phyloP scores from a whole-genome alignment of 2,797 vertebrate species.

The Chloroceryle inda region DNA sequence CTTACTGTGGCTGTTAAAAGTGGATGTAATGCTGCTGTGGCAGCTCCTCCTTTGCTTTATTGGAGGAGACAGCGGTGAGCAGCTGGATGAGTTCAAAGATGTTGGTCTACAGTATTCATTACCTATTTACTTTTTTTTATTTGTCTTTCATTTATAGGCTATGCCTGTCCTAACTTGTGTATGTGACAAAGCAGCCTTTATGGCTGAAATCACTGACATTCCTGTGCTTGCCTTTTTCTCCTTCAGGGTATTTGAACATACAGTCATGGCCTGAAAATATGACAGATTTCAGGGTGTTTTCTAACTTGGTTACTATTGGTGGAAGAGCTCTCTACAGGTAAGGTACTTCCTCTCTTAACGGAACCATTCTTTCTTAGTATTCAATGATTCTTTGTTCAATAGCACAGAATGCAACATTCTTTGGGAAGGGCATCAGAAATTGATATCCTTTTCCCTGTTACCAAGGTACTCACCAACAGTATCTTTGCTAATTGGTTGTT shows the following conservation, averaged over 20 bases:
- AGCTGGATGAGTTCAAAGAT: not conserved
- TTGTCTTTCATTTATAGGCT: not conserved
- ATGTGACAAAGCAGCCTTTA: not conserved
- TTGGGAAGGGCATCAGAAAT: not conserved
- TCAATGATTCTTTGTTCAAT: not conserved
- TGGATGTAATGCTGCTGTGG: not conserved
- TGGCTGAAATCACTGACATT: not conserved
- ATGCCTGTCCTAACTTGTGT: not conserved
- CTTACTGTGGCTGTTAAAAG: not conserved
- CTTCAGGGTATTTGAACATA: conserved; percentile 93
- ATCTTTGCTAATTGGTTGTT: not conserved
- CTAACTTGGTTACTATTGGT: conserved; percentile 94
- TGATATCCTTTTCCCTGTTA: not conserved
- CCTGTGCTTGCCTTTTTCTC: not conserved
- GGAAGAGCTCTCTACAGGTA: conserved; percentile 95
- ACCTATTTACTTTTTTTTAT: not conserved
- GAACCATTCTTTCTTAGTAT: not conserved
- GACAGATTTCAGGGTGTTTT: conserved; percentile 96
- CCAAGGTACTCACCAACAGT: not conserved
- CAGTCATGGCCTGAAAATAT: conserved; percentile 98
- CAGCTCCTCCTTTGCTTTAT: not conserved
- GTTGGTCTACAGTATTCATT: not conserved
- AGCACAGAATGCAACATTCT: not conserved
- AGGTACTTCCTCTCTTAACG: not conserved
- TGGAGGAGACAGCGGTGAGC: not conserved